phyloP scores from a whole-genome alignment of 2,113 vertebrate genomes.

The Serilophus lunatus region DNA sequence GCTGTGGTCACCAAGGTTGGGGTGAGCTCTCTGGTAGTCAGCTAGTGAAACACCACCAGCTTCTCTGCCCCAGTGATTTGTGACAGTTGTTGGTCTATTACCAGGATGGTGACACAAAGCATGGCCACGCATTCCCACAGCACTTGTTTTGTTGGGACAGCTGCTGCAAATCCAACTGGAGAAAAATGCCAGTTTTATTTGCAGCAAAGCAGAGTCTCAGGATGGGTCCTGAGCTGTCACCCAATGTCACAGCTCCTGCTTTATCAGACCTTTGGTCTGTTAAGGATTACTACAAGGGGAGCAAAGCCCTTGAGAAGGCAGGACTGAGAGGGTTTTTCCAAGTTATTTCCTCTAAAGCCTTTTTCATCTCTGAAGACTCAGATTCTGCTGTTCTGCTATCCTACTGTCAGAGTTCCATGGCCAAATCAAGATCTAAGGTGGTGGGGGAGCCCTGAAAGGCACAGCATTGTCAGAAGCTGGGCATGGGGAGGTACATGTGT shows the following conservation, averaged over 20 bases:
- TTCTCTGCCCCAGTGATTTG: not conserved
- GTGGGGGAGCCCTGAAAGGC: not conserved
- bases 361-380: not conserved
- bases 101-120: fast-evolving
- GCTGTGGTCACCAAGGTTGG: fast-evolving
- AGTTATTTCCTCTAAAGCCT: not conserved
- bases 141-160: not conserved
- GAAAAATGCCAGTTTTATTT: not conserved
- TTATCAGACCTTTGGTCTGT: not conserved
- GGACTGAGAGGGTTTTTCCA: not conserved
- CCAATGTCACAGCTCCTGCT: not conserved
- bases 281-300: not conserved
- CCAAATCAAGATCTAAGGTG: not conserved
- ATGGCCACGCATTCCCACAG: not conserved
- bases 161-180: not conserved
- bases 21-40: not conserved
- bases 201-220: not conserved
- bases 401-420: not conserved
- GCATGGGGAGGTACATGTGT: fast-evolving
- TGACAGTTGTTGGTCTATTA: not conserved
- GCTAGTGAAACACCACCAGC: fast-evolving
- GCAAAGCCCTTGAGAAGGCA: not conserved
- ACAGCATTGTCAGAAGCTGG: fast-evolving
- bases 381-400: not conserved
- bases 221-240: not conserved